Evolutionary conservation across 2,888 invertebrate species (phyloP).

Genomic region (Macaria notata): DNA sequence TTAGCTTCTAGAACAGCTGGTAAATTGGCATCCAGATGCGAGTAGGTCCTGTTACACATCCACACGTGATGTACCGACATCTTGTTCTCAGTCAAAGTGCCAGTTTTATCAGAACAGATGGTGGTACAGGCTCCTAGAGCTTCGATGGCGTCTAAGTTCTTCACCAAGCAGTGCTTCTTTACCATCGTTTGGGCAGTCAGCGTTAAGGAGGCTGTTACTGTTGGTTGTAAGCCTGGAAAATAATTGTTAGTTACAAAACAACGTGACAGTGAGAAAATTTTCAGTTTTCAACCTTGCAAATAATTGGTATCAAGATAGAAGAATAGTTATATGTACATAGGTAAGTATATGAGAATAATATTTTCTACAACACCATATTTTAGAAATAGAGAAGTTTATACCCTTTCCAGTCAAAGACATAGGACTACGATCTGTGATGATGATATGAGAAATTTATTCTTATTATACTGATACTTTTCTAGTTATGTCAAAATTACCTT

Average conservation of each 20-base stretch:
- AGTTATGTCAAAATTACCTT: no score
- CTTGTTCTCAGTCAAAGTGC: slow-evolving; percentile 98
- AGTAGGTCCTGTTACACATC: slow-evolving; percentile 94
- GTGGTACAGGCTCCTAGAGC: slow-evolving; percentile 98
- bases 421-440: no score
- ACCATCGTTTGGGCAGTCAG: slow-evolving; percentile 99
- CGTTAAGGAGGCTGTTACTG: slow-evolving; percentile 98
- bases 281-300: no score
- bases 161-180: slow-evolving; percentile 97
- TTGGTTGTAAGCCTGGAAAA: slow-evolving; percentile 90
- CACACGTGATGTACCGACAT: slow-evolving; percentile 99
- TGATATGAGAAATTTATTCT: no score
- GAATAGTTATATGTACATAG: no score
- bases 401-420: no score
- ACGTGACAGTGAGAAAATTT: no score
- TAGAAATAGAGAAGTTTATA: no score
- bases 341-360: no score
- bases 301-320: no score
- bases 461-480: no score
- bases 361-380: no score
- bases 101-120: slow-evolving; percentile 99
- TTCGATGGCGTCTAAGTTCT: slow-evolving; percentile 99
- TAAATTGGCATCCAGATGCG: slow-evolving; percentile 87
- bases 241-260: neutral
- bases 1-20: slow-evolving; percentile 47